Evolutionary conservation across 2,113 vertebrate genomes (phyloP).

Genomic region (Megaceryle torquata): DNA sequence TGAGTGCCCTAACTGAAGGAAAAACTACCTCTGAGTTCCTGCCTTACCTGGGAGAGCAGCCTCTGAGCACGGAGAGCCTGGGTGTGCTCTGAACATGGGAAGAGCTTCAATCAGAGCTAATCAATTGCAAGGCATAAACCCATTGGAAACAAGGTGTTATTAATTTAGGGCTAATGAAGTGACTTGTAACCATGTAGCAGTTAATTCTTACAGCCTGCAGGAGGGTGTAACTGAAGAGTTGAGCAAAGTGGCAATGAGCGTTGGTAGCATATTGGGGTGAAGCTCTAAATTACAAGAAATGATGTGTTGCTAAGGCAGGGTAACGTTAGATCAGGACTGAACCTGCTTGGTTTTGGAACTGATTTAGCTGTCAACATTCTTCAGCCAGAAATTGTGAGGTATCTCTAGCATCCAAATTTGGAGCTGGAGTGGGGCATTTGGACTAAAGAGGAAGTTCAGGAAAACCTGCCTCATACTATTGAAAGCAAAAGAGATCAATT

Average conservation of each 20-base stretch:
- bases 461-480: not conserved
- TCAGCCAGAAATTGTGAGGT: not conserved
- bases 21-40: not conserved
- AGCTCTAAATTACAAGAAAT: not conserved
- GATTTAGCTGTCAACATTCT: not conserved
- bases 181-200: conserved; percentile 36
- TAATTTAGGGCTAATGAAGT: conserved; percentile 36
- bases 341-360: not conserved
- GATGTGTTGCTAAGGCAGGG: not conserved
- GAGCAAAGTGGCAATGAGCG: conserved; percentile 14
- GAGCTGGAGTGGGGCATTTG: not conserved
- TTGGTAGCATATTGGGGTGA: not conserved
- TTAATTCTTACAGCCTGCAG: conserved; percentile 33
- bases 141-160: conserved; percentile 26
- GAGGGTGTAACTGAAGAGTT: conserved; percentile 7
- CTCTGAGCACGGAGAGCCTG: not conserved
- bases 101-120: not conserved
- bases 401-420: not conserved
- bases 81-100: not conserved
- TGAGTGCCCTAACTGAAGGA: not conserved
- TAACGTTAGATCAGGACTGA: not conserved
- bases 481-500: not conserved
- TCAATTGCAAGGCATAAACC: conserved; percentile 4
- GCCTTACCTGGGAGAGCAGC: not conserved
- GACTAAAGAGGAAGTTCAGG: not conserved